Evolutionary conservation across 37 sponge, comb jelly and placozoan species (phyloP), one percentile per base, ranked within the genome.

Genomic region (Eunapius fragilis): DNA sequence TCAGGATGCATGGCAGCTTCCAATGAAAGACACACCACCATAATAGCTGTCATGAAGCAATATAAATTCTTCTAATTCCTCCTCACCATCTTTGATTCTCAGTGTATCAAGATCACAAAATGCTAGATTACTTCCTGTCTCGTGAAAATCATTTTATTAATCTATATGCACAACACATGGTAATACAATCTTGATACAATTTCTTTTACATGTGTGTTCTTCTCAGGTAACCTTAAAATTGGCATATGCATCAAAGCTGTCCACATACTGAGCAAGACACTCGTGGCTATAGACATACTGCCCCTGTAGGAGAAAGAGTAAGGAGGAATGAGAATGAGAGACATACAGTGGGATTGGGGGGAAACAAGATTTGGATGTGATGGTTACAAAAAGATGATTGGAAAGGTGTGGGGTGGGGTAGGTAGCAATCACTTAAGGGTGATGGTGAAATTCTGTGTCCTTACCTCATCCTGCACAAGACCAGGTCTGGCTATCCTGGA

Each of bases 391-490:
- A 27, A 9, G 35, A 32, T 31, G 31, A 75, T 31, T 32, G 4
- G 35, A 11, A 6, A 75, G 76, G 10, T 24, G 47, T 24, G 47
- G 45, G 47, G 7, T 38, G 78, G 47, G 37, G 78, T 38, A 45
- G 78, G 78, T 12, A 41, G 78, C 25, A 77, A 11, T 45, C 47
- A 45, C 4, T 45, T 45, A 9, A 45, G 9, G 47, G 47, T 45
- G 9, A 76, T 9, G 28, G 28, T 9, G 9, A 32, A 77, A 12
- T 11, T 31, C 72, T 1, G 14, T 73, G 41, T 26, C 37, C 84
- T 82, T 76, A 94, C 94, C 82, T 70, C 35, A 32, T 77, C 70
- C n/a, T 45, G 58, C n/a, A 94, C 91, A 38, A 94, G 82, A 14
- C 87, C 73, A 19, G 69, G 28, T 45, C 91, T 31, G 31, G 84